Evolutionary conservation across 2,113 vertebrate species (phyloP), one percentile per base, ranked within the genome.

Genomic region (Gopherus evgoodei): DNA sequence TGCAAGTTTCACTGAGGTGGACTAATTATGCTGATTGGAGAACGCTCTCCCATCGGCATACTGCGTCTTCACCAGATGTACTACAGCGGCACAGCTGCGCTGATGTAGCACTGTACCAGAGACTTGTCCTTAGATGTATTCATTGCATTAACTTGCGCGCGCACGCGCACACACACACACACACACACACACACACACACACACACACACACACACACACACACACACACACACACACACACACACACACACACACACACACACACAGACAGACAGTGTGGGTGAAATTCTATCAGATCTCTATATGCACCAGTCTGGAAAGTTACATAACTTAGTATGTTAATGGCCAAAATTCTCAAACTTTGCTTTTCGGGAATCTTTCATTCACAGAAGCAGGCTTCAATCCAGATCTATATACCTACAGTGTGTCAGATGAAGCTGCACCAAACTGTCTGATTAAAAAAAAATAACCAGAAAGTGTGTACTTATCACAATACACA

Each of bases 91-190:
- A 4, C 52, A 53, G 52, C 52, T 53, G 52, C 2, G 19, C 52
- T 19, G 52, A 19, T 53, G 52, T 54, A 22, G 53, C 1, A 3
- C 53, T 54, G 53, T 54, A 54, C 53, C 21, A 9, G 21, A 54
- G 53, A 54, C 3, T 54, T 54, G 53, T 54, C 21, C 53, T 54
- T 54, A 54, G 29, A 54, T 90, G 35, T 83, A 62, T 95, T 93
- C 92, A 94, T 87, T 95, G n/a, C 89, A 93, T 95, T 91, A 90
- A 85, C 81, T 79, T 81, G 65, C 79, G 3, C 9, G 8, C 47
- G 11, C 47, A 3, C 47, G 3, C 47, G 2, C 47, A 47, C 47
- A 47, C 47, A 47, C 47, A 87, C 94, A 91, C 12, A 90, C 0
- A 94, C 91, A 69, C 76, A 35, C n/a, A n/a, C n/a, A n/a, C 44